A percentile compares a stretch with the other conserved stretches of the same genome.
Conservation (phyloP, 2,888 invertebrate species). For the Drosophila barbarae region DNA sequence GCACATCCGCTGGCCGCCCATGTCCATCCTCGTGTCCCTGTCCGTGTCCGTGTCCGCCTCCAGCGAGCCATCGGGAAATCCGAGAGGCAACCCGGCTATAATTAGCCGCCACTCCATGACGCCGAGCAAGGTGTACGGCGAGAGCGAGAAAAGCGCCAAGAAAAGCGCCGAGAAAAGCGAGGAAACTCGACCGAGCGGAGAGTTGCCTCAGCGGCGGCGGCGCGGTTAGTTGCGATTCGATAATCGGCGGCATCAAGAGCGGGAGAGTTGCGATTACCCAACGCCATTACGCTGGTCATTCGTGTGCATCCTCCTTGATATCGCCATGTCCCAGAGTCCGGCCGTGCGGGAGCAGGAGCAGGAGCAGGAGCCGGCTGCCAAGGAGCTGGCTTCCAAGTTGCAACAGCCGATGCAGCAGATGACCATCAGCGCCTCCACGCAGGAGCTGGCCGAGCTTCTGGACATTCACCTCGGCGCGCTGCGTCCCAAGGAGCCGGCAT, state of each 20-base stretch:
- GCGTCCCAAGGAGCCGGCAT: slow-evolving; percentile 75
- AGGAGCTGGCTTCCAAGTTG: slow-evolving; percentile 6
- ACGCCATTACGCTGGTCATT: slow-evolving; percentile 9
- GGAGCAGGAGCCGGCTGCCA: neutral
- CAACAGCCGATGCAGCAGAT: slow-evolving; percentile 48
- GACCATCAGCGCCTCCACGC: slow-evolving; percentile 60
- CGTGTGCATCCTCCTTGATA: neutral
- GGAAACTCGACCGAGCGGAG: slow-evolving; percentile 14
- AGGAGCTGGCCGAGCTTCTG: slow-evolving; percentile 69
- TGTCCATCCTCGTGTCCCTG: neutral
- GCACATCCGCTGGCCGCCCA: slow-evolving; percentile 22
- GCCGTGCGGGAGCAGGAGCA: slow-evolving; percentile 1
- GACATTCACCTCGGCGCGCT: slow-evolving; percentile 70
- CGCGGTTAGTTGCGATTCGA: slow-evolving; percentile 17
- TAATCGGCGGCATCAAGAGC: slow-evolving; percentile 21
- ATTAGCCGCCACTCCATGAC: slow-evolving; percentile 20
- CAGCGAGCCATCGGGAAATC: slow-evolving; percentile 22
- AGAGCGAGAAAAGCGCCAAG: slow-evolving; percentile 6
- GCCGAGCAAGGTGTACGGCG: neutral
- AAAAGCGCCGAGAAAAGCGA: slow-evolving; percentile 14
- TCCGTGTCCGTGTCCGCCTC: slow-evolving; percentile 12
- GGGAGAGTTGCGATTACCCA: slow-evolving; percentile 26
- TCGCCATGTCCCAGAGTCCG: slow-evolving; percentile 11
- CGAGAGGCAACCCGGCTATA: slow-evolving; percentile 16
- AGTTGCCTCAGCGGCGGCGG: slow-evolving; percentile 10